Conservation (phyloP, 2,888 invertebrate genomes). For the Agonum fuliginosum region DNA sequence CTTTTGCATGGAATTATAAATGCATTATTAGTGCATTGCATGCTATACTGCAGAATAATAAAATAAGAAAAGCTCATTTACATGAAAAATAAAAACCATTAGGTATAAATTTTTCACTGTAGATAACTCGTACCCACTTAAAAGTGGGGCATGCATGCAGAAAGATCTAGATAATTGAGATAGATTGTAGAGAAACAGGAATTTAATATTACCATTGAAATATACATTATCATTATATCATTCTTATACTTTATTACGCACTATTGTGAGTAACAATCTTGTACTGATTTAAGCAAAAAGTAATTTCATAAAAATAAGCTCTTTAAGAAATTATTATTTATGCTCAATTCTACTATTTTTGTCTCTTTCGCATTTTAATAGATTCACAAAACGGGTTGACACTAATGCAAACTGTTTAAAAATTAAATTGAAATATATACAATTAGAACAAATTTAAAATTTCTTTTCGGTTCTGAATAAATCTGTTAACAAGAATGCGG, state of each 20-base stretch:
- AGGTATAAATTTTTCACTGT: background rate
- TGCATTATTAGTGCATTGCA: background rate
- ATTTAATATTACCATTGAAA: no score
- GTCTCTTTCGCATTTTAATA: no score
- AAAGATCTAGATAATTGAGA: background rate
- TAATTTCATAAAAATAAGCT: no score
- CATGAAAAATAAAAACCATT: background rate
- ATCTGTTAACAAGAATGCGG: no score
- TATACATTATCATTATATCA: no score
- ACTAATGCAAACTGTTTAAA: background rate
- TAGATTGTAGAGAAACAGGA: background rate
- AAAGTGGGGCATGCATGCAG: background rate
- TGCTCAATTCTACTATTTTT: no score
- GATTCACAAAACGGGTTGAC: background rate
- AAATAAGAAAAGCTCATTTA: background rate
- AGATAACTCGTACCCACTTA: background rate
- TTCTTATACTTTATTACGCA: no score
- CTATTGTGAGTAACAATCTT: no score
- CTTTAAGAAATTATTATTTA: no score
- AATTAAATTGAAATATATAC: background rate
- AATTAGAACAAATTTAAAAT: conserved; percentile 12
- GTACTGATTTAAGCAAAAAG: no score
- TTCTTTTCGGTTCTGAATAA: no score
- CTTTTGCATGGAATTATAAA: conserved; percentile 1
- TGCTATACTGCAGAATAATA: background rate